phyloP scores from a whole-genome alignment of 1,140 invertebrate species.

The Nasonia giraulti region DNA sequence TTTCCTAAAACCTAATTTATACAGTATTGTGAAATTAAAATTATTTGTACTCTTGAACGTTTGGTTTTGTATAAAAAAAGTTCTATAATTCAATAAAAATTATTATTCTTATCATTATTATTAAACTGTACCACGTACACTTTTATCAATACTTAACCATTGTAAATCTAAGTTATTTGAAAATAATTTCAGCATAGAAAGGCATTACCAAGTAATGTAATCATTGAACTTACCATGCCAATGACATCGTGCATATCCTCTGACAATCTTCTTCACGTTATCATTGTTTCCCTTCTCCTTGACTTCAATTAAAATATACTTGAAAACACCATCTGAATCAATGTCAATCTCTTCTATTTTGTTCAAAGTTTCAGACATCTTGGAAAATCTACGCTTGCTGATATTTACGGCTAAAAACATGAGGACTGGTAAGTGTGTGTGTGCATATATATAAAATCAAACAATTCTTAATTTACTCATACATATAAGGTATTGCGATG shows the following conservation, averaged over 20 bases:
- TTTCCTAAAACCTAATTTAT: slow-evolving; percentile 6
- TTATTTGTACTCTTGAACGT: not conserved
- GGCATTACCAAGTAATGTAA: not conserved
- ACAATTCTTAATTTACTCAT: not conserved
- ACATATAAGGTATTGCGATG: no score
- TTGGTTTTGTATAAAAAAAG: not conserved
- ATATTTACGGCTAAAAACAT: slow-evolving; percentile 18
- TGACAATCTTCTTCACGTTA: slow-evolving; percentile 80
- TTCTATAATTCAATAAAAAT: not conserved
- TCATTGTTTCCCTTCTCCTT: slow-evolving; percentile 70
- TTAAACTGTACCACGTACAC: not conserved
- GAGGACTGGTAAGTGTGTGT: not conserved
- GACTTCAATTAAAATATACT: slow-evolving; percentile 90
- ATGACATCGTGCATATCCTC: slow-evolving; percentile 81
- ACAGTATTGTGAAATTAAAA: not conserved
- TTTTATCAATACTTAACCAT: slow-evolving; percentile 25
- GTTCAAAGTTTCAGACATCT: slow-evolving; percentile 69
- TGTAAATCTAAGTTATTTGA: slow-evolving; percentile 42
- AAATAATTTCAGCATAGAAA: not conserved
- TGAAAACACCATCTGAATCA: slow-evolving; percentile 86
- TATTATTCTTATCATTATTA: not conserved
- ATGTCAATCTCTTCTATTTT: slow-evolving; percentile 86
- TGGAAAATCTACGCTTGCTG: slow-evolving; percentile 1
- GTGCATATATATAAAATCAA: not conserved
- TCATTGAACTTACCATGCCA: slow-evolving; percentile 80